phyloP scores from a whole-genome alignment of 2,113 vertebrate species.

The Ellobius talpinus region DNA sequence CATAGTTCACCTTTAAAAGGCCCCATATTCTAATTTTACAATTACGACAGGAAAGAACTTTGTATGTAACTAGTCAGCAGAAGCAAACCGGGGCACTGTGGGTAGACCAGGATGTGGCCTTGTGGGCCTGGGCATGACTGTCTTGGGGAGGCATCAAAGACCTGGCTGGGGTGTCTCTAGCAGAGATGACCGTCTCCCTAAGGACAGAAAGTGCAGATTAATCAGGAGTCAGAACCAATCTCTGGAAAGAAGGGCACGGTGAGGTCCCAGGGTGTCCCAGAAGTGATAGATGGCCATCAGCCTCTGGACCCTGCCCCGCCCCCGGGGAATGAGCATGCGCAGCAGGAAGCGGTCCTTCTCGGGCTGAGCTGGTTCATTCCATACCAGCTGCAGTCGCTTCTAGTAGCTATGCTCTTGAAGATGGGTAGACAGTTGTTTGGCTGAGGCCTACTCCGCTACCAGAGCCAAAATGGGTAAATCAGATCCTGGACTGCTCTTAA shows the following conservation, averaged over 20 bases:
- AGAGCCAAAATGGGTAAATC: conserved; percentile 51
- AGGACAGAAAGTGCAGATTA: conserved; percentile 50
- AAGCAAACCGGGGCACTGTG: neutral
- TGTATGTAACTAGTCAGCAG: neutral
- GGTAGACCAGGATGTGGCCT: neutral
- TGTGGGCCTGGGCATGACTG: rapidly evolving
- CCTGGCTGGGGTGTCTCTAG: neutral
- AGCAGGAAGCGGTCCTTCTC: neutral
- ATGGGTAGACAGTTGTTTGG: conserved; percentile 39
- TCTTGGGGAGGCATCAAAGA: neutral
- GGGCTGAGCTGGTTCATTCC: neutral
- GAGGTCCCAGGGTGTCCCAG: neutral
- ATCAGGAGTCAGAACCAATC: conserved; percentile 28
- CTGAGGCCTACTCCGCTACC: neutral
- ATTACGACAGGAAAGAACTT: neutral
- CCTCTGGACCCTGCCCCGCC: rapidly evolving
- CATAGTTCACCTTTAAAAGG: neutral
- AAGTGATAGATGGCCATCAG: rapidly evolving
- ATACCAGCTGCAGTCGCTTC: neutral
- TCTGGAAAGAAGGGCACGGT: neutral
- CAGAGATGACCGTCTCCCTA: neutral
- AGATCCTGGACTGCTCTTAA: conserved; percentile 15
- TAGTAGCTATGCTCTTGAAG: neutral
- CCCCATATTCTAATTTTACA: neutral
- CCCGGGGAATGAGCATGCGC: neutral